Evolutionary conservation across 1,140 invertebrate species (phyloP), one percentile per base, ranked within the genome.

Genomic region (Xylocopa sonorina): DNA sequence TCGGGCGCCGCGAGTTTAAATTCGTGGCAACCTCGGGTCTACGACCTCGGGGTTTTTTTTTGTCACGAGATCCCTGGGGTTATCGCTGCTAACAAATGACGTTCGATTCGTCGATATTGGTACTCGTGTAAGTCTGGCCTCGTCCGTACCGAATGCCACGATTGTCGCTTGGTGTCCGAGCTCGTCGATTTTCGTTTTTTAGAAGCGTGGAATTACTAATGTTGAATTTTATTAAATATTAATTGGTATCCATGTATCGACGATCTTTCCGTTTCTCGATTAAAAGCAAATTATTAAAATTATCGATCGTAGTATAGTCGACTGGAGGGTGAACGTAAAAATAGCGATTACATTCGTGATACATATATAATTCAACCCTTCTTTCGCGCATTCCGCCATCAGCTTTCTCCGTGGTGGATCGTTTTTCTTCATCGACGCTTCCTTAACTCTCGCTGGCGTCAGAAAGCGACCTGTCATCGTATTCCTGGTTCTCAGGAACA

Each of bases 351-450:
- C 21, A 16, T 16, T 18, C 18, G 18, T 48, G 0, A 48, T 3
- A 48, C 18, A 48, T 48, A 48, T 16, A n/a, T n/a, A n/a, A n/a
- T n/a, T n/a, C n/a, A 62, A 78, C 53, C 38, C 32, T 74, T 60
- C 63, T 69, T 50, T 46, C 32, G 57, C 55, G 29, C 34, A 62
- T 76, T 81, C 68, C 53, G 16, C 38, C 66, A 64, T 85, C 79
- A 55, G 38, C 69, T 85, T 81, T 82, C 79, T 48, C 53, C 50
- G n/a, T 10, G 24, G 14, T 16, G 69, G n/a, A 60, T 85, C 83
- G 72, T 85, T 85, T 85, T 85, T 85, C 84, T 85, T 72, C 64
- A 78, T 27, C 27, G 51, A 32, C 41, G 71, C 24, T 77, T 78
- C 66, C 58, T 84, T 73, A 78, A 46, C 32, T 67, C 51, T 12